Evolutionary conservation across 2,888 invertebrate species (phyloP), one percentile per base, ranked within the genome.

Genomic region (Papilio protenor): DNA sequence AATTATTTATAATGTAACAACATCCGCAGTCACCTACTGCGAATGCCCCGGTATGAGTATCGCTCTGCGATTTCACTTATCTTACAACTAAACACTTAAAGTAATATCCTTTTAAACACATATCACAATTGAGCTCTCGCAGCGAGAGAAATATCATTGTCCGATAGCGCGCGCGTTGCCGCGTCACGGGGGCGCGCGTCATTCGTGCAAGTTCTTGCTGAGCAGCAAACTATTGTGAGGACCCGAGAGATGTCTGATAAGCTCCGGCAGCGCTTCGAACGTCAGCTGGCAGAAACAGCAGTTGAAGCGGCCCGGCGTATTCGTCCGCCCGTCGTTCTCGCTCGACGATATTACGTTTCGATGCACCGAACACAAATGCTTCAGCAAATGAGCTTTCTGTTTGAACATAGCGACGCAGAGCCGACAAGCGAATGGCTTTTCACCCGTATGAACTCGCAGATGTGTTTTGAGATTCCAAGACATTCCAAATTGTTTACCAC

Each of bases 401-500:
- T 98, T 98, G 91, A 98, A 98, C 98, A 98, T 98, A 77, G 98
- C 98, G 79, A 98, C 97, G 88, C 98, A 98, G 71, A 98, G 95
- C 84, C 98, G 96, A 95, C 98, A 98, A 83, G 98, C 98, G 88
- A 98, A 98, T 0, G 98, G 98, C 89, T 98, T 98, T 85, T 98
- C 98, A 79, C 98, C 98, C 0, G 98, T 98, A 87, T 98, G 98
- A 33, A 98, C 98, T 87, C 98, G 95, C 78, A 98, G 95, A 92
- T 98, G 98, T 80, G 98, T 98, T 91, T 98, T 98, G 86, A 98
- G 95, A 95, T 98, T 98, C 98, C 98, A 98, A 79, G 98, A 98
- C 98, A 98, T 98, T 79, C 98, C 98, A 86, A 98, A 98, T 91
- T 98, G 98, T 92, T 98, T 98, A 77, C 98, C 98, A 90, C 98